Conservation (phyloP, 1,140 invertebrate genomes). For the Drosophila sechellia region DNA sequence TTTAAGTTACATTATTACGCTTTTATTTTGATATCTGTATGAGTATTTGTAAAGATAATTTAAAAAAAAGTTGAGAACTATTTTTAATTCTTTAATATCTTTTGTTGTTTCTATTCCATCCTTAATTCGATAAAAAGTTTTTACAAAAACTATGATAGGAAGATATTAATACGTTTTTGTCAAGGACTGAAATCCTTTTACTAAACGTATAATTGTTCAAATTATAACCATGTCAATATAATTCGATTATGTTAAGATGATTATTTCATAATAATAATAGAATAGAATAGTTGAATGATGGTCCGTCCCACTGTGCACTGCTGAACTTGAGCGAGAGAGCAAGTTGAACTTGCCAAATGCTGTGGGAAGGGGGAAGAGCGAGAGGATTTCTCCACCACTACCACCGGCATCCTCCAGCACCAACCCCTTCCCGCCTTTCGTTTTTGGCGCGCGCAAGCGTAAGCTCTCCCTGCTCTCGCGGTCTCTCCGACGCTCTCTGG, state of each 20-base stretch:
- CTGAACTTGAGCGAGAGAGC: slow-evolving; percentile 39
- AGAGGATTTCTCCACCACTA: slow-evolving; percentile 9
- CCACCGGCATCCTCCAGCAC: slow-evolving; percentile 10
- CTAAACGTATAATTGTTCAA: too few species aligned
- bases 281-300: too few species aligned
- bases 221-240: too few species aligned
- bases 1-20: background rate
- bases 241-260: too few species aligned
- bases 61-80: too few species aligned
- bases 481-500: slow-evolving; percentile 44
- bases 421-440: slow-evolving; percentile 48
- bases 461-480: slow-evolving; percentile 50
- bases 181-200: too few species aligned
- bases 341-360: slow-evolving; percentile 63
- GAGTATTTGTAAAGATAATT: too few species aligned
- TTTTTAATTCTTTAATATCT: too few species aligned
- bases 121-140: background rate
- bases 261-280: too few species aligned
- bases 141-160: too few species aligned
- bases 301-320: slow-evolving; percentile 15
- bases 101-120: background rate
- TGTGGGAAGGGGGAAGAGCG: slow-evolving; percentile 22
- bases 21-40: too few species aligned
- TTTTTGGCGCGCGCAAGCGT: slow-evolving; percentile 72
- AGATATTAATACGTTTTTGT: too few species aligned